These are phyloP conservation scores for Catostomus latipinnis DNA, from an alignment of 2,797 vertebrate genomes.

Conservation along the genomic window DNA sequence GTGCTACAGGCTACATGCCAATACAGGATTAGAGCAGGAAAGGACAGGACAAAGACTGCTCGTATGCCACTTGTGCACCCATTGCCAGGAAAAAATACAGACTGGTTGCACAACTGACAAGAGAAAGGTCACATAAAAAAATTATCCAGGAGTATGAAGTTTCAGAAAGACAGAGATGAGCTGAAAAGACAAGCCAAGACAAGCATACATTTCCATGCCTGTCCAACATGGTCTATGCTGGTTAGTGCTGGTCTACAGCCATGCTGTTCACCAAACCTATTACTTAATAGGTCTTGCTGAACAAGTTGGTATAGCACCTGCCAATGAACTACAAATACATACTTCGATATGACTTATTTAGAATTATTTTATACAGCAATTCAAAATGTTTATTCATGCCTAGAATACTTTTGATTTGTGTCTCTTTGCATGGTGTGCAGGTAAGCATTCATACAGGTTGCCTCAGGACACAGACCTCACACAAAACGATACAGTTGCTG, in stretches of 20 bases:
- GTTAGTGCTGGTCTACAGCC: too few relatives aligned
- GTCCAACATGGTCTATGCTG: too few relatives aligned
- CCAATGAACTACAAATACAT: too few relatives aligned
- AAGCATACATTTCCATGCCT: too few relatives aligned
- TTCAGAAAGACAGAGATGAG: too few relatives aligned
- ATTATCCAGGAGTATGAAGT: too few relatives aligned
- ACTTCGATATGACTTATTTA: background rate
- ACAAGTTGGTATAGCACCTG: background rate
- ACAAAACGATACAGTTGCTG: background rate
- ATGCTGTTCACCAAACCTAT: background rate
- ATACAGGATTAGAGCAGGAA: background rate
- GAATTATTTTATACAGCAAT: conserved; percentile 1
- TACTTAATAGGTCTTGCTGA: background rate
- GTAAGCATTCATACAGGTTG: background rate
- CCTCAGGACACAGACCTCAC: background rate
- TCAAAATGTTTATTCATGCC: background rate
- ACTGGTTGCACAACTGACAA: background rate
- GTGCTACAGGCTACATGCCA: conserved; percentile 3
- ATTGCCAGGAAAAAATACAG: background rate
- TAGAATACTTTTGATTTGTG: background rate
- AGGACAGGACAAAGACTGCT: conserved; percentile 13
- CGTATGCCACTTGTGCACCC: background rate
- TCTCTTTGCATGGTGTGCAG: background rate
- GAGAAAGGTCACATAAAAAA: too few relatives aligned
- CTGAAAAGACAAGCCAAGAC: too few relatives aligned